Conservation (phyloP, 1,140 invertebrate genomes). For the Eriosoma lanigerum region DNA sequence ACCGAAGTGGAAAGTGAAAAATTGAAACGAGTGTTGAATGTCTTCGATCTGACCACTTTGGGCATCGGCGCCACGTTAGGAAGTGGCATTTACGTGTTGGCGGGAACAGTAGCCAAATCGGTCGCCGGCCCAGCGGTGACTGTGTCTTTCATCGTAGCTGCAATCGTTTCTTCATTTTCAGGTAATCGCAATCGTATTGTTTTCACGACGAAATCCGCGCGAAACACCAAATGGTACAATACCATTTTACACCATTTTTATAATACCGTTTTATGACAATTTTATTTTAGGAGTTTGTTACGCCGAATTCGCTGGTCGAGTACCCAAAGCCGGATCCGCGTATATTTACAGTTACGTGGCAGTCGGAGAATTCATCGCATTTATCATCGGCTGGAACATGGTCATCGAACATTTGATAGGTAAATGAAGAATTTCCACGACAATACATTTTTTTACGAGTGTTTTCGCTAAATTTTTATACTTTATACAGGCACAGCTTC, state of each 20-base stretch:
- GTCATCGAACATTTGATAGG: conserved; percentile 89
- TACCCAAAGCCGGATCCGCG: conserved; percentile 82
- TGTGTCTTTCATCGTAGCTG: conserved; percentile 84
- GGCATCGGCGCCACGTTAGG: conserved; percentile 88
- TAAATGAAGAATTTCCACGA: conserved; percentile 56
- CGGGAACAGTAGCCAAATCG: conserved; percentile 81
- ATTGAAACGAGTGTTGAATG: conserved; percentile 72
- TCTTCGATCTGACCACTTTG: conserved; percentile 77
- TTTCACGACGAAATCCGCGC: no score
- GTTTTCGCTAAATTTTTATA: conserved; percentile 44
- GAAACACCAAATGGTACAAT: no score
- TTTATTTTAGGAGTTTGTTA: conserved; percentile 70
- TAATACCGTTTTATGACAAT: neutral
- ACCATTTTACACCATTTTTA: neutral
- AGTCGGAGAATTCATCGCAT: conserved; percentile 79
- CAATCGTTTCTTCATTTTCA: conserved; percentile 83
- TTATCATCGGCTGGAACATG: conserved; percentile 84
- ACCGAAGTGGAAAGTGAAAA: conserved; percentile 56
- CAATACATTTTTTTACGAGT: no score
- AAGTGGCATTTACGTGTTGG: conserved; percentile 89
- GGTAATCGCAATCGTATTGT: conserved; percentile 61
- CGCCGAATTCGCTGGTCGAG: conserved; percentile 84
- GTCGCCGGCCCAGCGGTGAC: conserved; percentile 84
- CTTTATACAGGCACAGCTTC: conserved; percentile 67
- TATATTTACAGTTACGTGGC: conserved; percentile 88